Evolutionary conservation across 2,113 vertebrate genomes (phyloP), one percentile per base, ranked within the genome.

Genomic region (Microtus oregoni): DNA sequence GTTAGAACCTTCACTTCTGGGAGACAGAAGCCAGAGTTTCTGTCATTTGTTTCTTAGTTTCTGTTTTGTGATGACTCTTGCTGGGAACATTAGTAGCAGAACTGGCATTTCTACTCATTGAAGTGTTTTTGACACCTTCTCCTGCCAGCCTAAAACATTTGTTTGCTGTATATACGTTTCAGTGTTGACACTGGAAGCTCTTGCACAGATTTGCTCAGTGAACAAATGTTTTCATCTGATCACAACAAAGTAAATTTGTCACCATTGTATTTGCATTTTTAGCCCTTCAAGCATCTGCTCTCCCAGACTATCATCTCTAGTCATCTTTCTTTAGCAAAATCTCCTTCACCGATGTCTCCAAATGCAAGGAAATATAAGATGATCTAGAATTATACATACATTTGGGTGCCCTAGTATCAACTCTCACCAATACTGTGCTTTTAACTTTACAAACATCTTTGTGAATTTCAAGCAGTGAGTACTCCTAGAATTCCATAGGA

Each of bases 181-280:
- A 75, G 2, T 2, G 8, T 35, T 93, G 55, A 75, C 26, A 10
- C 13, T 70, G 41, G 44, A 50, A 89, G n/a, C 10, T 67, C 87
- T 47, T 91, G 17, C 38, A 78, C 72, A 91, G 41, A 89, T 86
- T 95, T 95, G 52, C 47, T 90, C 83, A 35, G 65, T 92, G 38
- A 93, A 63, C 83, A 94, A 96, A 94, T 47, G 67, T 10, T 75
- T 72, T 94, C 61, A 52, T 89, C 70, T 81, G 32, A 89, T 79
- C 63, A 81, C 67, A 90, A 88, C 70, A 76, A 85, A 95, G 76
- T 92, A 70, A 85, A 94, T 95, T 65, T 89, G 58, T 86, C 76
- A 82, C 44, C 89, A 82, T 79, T 95, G 19, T 55, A 97, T 96
- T 96, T 97, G 65, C 79, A 92, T 97, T 78, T 97, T 94, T 88